Base-by-base conservation (phyloP, 2,113 vertebrate species). In the Pseudorhombus dupliciocellatus region DNA sequence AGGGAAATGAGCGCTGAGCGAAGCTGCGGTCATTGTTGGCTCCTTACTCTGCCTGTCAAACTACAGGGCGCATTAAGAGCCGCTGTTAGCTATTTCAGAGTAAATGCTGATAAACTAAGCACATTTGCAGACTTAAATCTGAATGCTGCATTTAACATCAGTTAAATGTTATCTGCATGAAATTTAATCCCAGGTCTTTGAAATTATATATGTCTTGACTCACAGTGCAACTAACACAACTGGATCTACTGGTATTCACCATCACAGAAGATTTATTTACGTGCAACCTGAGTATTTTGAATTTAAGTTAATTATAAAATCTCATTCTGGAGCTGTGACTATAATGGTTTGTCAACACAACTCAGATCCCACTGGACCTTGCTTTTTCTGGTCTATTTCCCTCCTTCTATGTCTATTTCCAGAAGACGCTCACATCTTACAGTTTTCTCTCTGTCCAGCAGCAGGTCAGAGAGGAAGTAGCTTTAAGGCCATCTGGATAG, bases 401-500 rank as follows among this genome's bases (percentile, higher is more conserved):
- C n/a, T 48, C 5, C 15, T 57, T 44, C 14, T 44, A 18, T 44
- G 16, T 44, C 15, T 44, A 14, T 44, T 24, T 61, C 7, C 56
- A 1, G 22, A 4, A 4, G 15, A 2, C 53, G 3, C 31, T 62
- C 24, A 8, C 7, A 26, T 46, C 24, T 62, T 6, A 20, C 5
- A 21, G 26, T 12, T 40, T 51, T 73, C 40, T 75, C 44, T 56
- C 9, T 3, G 37, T 64, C 56, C 31, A 58, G 53, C 42, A 0
- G 31, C 52, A 40, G 66, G 63, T 66, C 80, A 64, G 65, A 71
- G 46, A 65, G 65, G 70, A 58, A 48, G 51, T 50, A 79, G 42
- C 62, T 54, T 42, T 79, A 84, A 88, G 84, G 77, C 90, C 94
- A 95, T 94, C 88, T 95, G 94, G 95, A 92, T 84, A 81, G 61